Conservation (phyloP, 2,888 invertebrate genomes). For the Leucoptera coffeella region DNA sequence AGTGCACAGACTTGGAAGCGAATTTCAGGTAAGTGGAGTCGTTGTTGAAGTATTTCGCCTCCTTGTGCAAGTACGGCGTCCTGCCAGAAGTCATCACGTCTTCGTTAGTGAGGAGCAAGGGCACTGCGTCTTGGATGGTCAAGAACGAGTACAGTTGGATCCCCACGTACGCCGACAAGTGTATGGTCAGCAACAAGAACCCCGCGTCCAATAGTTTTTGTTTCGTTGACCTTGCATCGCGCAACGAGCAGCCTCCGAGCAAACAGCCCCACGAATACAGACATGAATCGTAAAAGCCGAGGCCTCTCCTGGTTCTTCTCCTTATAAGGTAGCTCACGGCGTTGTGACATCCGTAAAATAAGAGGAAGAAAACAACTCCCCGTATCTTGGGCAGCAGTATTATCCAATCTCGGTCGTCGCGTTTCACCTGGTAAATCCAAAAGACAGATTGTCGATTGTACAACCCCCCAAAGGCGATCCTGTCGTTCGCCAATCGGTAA, state of each 20-base stretch:
- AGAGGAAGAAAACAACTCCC: constrained; percentile 20
- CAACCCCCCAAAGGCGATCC: constrained; percentile 24
- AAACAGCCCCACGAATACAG: constrained; percentile 23
- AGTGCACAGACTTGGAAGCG: constrained; percentile 15
- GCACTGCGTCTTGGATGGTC: constrained; percentile 21
- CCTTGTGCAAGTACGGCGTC: constrained; percentile 12
- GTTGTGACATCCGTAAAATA: constrained; percentile 20
- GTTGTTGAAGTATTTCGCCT: constrained; percentile 15
- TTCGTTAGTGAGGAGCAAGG: constrained; percentile 14
- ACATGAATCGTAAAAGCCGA: constrained; percentile 13
- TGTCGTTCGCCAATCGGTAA: constrained; percentile 21
- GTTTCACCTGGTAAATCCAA: constrained; percentile 22
- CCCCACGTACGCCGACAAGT: constrained; percentile 20
- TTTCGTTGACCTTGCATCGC: constrained; percentile 16
- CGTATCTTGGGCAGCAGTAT: constrained; percentile 12
- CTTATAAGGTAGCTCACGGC: constrained; percentile 16
- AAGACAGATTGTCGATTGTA: constrained; percentile 18
- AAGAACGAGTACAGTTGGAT: constrained; percentile 26
- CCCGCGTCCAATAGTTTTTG: constrained; percentile 21
- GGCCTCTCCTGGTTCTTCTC: constrained; percentile 12
- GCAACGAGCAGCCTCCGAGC: constrained; percentile 17
- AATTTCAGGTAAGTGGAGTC: constrained; percentile 17
- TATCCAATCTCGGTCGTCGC: constrained; percentile 19
- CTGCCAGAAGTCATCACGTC: constrained; percentile 19
- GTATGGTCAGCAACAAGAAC: constrained; percentile 20